Evolutionary conservation across 2,113 vertebrate genomes (phyloP).

Genomic region (Oriolus oriolus): DNA sequence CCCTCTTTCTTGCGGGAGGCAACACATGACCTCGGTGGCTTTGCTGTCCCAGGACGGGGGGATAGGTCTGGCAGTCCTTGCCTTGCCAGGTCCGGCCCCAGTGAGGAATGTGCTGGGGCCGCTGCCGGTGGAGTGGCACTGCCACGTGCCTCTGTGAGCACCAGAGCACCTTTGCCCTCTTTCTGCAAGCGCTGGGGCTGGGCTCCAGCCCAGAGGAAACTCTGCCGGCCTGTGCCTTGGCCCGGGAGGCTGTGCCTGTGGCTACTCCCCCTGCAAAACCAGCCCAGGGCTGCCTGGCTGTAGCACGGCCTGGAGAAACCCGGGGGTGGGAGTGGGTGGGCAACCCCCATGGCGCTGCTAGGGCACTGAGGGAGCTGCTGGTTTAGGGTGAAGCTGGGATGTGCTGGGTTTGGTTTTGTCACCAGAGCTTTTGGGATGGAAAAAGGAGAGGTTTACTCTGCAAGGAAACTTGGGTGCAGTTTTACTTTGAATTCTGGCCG

Average conservation of each 20-base stretch:
- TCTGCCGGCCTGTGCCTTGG: background rate
- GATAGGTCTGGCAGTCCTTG: background rate
- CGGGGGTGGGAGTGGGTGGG: background rate
- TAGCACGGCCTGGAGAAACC: rapidly evolving
- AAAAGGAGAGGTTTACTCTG: background rate
- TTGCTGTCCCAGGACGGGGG: background rate
- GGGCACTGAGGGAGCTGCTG: background rate
- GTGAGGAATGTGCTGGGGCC: background rate
- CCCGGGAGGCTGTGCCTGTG: background rate
- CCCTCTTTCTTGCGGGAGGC: background rate
- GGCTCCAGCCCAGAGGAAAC: background rate
- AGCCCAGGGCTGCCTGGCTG: background rate
- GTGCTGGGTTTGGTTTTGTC: background rate
- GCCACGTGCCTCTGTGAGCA: background rate
- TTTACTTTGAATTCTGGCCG: background rate
- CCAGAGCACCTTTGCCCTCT: background rate
- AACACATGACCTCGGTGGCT: rapidly evolving
- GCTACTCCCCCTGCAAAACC: background rate
- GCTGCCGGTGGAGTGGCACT: background rate
- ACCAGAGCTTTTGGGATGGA: background rate
- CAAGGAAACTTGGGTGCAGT: background rate
- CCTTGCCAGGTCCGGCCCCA: rapidly evolving
- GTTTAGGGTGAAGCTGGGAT: background rate
- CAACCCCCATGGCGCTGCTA: background rate
- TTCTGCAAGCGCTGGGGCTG: background rate